phyloP scores from a whole-genome alignment of 2,888 invertebrate genomes.

The Drosophila formosana region DNA sequence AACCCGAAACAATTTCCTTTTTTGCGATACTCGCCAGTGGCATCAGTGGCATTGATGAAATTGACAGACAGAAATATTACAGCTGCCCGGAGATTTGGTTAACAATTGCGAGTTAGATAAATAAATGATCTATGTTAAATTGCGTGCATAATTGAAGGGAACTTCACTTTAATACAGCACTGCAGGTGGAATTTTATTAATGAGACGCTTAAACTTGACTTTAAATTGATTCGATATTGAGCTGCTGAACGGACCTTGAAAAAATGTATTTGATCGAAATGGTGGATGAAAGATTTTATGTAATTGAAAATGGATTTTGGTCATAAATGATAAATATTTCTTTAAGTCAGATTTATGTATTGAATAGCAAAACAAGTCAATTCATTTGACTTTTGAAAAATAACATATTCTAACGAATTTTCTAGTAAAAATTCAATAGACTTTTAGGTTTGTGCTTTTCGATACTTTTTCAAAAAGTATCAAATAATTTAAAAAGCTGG shows the following conservation, averaged over 20 bases:
- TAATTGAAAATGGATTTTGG: too few relatives aligned
- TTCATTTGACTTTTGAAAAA: too few relatives aligned
- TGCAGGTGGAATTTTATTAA: slow-evolving; percentile 3
- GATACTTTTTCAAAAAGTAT: too few relatives aligned
- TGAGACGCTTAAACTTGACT: neutral
- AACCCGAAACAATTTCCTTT: slow-evolving; percentile 37
- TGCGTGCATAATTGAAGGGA: slow-evolving; percentile 37
- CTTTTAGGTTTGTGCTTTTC: too few relatives aligned
- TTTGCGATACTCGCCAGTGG: slow-evolving; percentile 29
- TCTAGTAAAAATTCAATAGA: too few relatives aligned
- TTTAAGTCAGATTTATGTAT: too few relatives aligned
- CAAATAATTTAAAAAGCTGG: too few relatives aligned
- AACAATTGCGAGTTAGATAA: slow-evolving; percentile 3
- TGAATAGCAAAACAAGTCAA: too few relatives aligned
- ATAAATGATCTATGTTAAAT: slow-evolving; percentile 33
- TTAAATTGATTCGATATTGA: slow-evolving; percentile 2
- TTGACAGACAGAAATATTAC: slow-evolving; percentile 47
- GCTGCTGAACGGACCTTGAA: neutral
- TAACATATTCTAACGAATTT: too few relatives aligned
- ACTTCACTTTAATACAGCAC: slow-evolving; percentile 17
- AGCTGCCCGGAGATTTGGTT: slow-evolving; percentile 19
- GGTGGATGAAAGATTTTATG: too few relatives aligned
- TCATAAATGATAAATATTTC: too few relatives aligned
- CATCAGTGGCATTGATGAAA: slow-evolving; percentile 60
- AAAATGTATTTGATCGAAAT: neutral